Evolutionary conservation across 1,140 invertebrate species (phyloP).

Genomic region (Lucilia cuprina): DNA sequence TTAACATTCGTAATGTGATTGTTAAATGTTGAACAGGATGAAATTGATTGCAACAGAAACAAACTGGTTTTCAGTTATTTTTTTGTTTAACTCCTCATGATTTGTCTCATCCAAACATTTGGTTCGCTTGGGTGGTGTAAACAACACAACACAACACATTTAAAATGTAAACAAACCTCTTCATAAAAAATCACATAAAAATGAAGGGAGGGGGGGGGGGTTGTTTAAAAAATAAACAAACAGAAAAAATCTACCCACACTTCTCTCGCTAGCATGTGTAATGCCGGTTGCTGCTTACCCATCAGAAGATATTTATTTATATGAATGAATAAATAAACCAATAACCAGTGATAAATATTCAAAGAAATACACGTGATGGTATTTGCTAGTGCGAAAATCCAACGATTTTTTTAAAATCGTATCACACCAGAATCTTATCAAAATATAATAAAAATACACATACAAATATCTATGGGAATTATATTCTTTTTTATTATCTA

Average conservation of each 20-base stretch:
- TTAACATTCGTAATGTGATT: constrained; percentile 22
- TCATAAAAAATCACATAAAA: constrained; percentile 12
- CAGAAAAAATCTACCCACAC: neutral
- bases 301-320: neutral
- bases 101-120: neutral
- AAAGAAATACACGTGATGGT: neutral
- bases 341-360: constrained; percentile 26
- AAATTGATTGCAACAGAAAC: constrained; percentile 24
- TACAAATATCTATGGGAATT: constrained; percentile 5
- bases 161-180: constrained; percentile 29
- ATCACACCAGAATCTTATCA: neutral
- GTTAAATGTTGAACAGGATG: constrained; percentile 30
- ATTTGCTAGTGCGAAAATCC: neutral
- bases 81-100: neutral
- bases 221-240: neutral
- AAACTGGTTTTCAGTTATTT: neutral
- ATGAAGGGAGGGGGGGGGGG: neutral
- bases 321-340: constrained; percentile 32
- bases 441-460: neutral
- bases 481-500: neutral
- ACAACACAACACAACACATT: constrained; percentile 12
- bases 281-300: neutral
- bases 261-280: neutral
- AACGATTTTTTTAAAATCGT: neutral
- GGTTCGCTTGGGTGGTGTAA: neutral